phyloP scores from a whole-genome alignment of 1,140 invertebrate species.

The Battus philenor region DNA sequence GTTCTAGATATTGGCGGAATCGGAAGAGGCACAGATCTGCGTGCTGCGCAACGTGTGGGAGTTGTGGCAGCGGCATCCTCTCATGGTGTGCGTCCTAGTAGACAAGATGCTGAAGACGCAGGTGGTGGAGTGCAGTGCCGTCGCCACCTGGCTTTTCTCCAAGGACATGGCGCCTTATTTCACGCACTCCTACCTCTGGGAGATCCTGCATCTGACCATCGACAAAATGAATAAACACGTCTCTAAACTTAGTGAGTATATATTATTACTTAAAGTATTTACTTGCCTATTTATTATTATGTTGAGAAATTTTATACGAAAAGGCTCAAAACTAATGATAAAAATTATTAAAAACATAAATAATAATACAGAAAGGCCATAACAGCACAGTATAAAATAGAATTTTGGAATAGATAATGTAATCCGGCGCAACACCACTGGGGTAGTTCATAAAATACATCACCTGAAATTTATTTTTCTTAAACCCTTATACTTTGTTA shows the following conservation, averaged over 20 bases:
- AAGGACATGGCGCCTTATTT: slow-evolving; percentile 96
- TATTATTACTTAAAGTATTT: too few relatives aligned
- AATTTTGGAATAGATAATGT: too few relatives aligned
- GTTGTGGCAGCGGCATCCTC: slow-evolving; percentile 95
- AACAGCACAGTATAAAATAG: too few relatives aligned
- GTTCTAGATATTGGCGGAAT: slow-evolving; percentile 91
- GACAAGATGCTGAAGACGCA: slow-evolving; percentile 99
- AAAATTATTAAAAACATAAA: too few relatives aligned
- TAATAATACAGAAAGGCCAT: too few relatives aligned
- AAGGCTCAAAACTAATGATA: too few relatives aligned
- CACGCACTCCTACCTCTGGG: slow-evolving; percentile 98
- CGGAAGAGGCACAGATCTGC: slow-evolving; percentile 97
- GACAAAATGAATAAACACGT: slow-evolving; percentile 98
- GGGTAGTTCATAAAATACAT: too few relatives aligned
- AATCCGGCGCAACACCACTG: too few relatives aligned
- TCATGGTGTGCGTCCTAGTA: slow-evolving; percentile 97
- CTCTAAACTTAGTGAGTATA: slow-evolving; percentile 82
- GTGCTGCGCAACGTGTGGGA: slow-evolving; percentile 95
- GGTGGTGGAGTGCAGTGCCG: slow-evolving; percentile 96
- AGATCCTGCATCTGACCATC: slow-evolving; percentile 96
- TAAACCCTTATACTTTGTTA: too few relatives aligned
- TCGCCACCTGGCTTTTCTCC: slow-evolving; percentile 99
- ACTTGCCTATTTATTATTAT: slow-evolving; percentile 1
- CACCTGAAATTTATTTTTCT: too few relatives aligned
- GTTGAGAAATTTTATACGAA: too few relatives aligned